These are phyloP conservation scores for Clepsis dumicolana DNA, from an alignment of 2,888 invertebrate species.

Conservation along the genomic window DNA sequence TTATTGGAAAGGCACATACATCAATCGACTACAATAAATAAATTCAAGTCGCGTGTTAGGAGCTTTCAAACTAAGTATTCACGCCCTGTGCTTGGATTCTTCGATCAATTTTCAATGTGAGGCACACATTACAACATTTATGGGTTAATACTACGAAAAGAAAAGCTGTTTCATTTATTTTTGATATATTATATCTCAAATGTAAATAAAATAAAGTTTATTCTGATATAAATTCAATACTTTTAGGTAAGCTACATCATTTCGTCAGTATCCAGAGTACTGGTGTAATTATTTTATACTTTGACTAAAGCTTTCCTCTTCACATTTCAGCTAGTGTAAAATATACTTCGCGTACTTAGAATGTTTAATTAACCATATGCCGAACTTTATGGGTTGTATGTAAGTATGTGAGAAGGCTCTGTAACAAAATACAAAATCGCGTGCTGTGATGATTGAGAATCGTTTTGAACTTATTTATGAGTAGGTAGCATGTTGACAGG, in stretches of 20 bases:
- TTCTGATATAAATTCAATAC: too few species aligned
- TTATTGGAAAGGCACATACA: constrained; percentile 12
- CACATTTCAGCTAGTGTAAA: too few species aligned
- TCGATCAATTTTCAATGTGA: background rate
- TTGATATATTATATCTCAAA: too few species aligned
- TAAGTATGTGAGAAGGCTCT: too few species aligned
- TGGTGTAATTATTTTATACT: too few species aligned
- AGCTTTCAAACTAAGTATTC: background rate
- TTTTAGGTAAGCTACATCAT: too few species aligned
- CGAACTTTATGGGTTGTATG: background rate
- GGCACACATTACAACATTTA: background rate
- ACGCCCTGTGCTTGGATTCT: background rate
- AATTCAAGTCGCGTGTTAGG: background rate
- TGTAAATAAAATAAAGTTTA: too few species aligned
- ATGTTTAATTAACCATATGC: background rate
- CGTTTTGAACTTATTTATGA: constrained; percentile 4
- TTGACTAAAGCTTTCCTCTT: too few species aligned
- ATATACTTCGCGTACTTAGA: too few species aligned
- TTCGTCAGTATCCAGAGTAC: too few species aligned
- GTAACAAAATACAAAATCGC: constrained; percentile 3
- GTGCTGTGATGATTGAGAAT: background rate
- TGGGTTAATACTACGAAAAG: background rate
- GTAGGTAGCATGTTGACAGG: constrained; percentile 10
- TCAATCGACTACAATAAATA: constrained; percentile 6
- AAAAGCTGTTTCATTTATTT: too few species aligned